Evolutionary conservation across 2,888 invertebrate genomes (phyloP).

Genomic region (Teinopalpus imperialis): DNA sequence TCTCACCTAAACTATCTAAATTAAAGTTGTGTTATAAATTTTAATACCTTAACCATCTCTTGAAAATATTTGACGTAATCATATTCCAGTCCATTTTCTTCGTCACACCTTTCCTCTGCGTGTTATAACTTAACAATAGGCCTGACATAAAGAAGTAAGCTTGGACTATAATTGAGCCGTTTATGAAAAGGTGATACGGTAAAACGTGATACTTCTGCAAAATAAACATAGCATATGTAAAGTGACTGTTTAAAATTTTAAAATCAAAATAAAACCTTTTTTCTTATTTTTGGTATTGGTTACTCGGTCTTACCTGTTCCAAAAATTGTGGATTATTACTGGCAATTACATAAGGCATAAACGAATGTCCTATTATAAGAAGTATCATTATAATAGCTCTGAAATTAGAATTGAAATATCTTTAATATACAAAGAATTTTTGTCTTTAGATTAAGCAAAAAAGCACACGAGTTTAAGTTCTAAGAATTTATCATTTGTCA

Average conservation of each 20-base stretch:
- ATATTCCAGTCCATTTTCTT: slow-evolving; percentile 30
- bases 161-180: slow-evolving; percentile 41
- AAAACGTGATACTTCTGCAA: slow-evolving; percentile 29
- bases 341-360: slow-evolving; percentile 5
- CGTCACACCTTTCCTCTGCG: slow-evolving; percentile 34
- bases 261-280: not conserved
- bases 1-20: too few species aligned
- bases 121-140: slow-evolving; percentile 40
- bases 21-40: too few species aligned
- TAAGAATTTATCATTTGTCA: too few species aligned
- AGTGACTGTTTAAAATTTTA: not conserved
- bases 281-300: too few species aligned
- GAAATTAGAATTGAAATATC: slow-evolving; percentile 1
- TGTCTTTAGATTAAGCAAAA: too few species aligned
- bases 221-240: not conserved
- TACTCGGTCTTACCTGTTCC: slow-evolving; percentile 44
- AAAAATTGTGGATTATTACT: slow-evolving; percentile 30
- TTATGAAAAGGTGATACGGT: slow-evolving; percentile 27
- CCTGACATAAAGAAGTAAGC: slow-evolving; percentile 42
- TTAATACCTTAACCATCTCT: slow-evolving; percentile 47
- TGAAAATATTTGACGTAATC: slow-evolving; percentile 34
- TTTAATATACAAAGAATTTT: not conserved
- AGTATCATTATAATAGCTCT: slow-evolving; percentile 26
- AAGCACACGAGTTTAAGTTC: too few species aligned
- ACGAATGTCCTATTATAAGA: slow-evolving; percentile 31